A percentile compares a stretch with the other conserved stretches of the same genome.
Conservation (phyloP, 2,113 vertebrate species). For the Sitta europaea region DNA sequence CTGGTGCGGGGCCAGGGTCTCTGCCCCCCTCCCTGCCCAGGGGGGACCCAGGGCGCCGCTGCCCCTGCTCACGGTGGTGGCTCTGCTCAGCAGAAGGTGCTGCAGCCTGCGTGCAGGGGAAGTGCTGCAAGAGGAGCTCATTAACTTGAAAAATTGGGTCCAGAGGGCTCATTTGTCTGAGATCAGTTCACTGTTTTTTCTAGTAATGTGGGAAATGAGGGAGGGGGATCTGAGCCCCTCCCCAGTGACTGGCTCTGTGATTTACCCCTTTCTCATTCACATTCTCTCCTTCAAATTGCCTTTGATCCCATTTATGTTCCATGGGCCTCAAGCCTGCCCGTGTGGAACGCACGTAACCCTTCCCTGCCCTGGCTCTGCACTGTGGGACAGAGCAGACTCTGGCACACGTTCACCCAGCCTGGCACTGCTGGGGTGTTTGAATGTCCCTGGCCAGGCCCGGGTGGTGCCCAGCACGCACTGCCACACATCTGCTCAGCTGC, state of each 20-base stretch:
- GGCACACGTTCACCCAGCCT: accelerated
- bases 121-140: constrained; percentile 25
- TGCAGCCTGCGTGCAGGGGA: background rate
- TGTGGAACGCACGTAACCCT: background rate
- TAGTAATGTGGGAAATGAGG: background rate
- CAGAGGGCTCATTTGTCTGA: constrained; percentile 31
- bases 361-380: accelerated
- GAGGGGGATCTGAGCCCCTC: background rate
- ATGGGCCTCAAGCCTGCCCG: background rate
- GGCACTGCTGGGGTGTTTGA: accelerated
- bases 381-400: accelerated
- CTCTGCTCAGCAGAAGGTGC: constrained; percentile 19
- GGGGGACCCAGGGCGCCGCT: accelerated
- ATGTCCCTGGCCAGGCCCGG: background rate
- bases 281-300: background rate
- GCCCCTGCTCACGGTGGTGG: background rate
- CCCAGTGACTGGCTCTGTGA: background rate
- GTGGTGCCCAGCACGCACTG: background rate
- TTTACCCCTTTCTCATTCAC: background rate
- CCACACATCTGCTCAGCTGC: accelerated
- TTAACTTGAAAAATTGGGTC: constrained; percentile 31
- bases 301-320: background rate
- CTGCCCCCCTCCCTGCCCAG: background rate
- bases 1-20: background rate
- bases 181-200: background rate